Evolutionary conservation across 2,113 vertebrate genomes (phyloP).

Genomic region (Ceratotherium simum): DNA sequence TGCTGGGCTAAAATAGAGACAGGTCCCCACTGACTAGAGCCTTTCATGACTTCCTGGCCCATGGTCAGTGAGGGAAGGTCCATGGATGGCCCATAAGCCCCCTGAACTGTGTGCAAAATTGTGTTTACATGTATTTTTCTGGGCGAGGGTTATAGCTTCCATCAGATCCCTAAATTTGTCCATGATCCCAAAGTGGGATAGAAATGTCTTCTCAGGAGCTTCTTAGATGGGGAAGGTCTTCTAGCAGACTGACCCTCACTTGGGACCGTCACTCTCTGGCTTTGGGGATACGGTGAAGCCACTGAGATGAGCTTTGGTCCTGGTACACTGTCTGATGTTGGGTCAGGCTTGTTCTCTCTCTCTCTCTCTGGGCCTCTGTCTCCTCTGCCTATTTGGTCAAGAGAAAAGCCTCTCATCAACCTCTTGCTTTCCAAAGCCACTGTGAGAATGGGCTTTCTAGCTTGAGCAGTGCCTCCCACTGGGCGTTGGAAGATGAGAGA

Average conservation of each 20-base stretch:
- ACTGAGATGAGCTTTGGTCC: neutral
- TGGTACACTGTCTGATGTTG: neutral
- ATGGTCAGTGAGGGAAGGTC: neutral
- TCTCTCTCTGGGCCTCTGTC: neutral
- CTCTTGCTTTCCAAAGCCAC: neutral
- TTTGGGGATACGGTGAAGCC: neutral
- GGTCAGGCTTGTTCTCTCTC: too few species aligned
- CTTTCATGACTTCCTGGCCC: neutral
- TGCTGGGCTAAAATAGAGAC: neutral
- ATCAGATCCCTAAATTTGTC: constrained; percentile 55
- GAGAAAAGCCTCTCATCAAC: neutral
- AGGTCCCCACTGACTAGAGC: fast-evolving
- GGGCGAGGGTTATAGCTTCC: neutral
- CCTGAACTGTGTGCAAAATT: neutral
- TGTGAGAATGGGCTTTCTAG: neutral
- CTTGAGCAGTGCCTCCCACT: neutral
- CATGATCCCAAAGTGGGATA: neutral
- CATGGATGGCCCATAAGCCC: neutral
- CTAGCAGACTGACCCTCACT: neutral
- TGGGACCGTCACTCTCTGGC: neutral
- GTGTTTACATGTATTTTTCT: neutral
- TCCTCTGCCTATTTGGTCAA: neutral
- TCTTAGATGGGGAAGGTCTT: neutral
- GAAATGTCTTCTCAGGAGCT: neutral
- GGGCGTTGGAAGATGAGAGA: neutral